These are phyloP conservation scores for Xanthorhoe spadicearia DNA, from an alignment of 2,888 invertebrate species.

Conservation along the genomic window DNA sequence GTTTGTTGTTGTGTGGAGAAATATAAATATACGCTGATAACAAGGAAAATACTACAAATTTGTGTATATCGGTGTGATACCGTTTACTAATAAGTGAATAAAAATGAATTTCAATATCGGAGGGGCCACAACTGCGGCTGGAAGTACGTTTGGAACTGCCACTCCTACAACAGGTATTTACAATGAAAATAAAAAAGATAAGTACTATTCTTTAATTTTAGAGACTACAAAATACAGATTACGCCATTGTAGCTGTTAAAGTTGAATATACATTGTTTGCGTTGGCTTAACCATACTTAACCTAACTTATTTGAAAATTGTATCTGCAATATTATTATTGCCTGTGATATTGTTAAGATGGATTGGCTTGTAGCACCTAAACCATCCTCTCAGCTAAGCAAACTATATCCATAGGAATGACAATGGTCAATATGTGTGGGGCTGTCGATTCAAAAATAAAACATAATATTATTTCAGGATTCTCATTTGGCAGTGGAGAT, in stretches of 20 bases:
- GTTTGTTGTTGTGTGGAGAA: conserved; percentile 8
- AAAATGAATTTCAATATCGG: conserved; percentile 72
- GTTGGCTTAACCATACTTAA: too few species aligned
- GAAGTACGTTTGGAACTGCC: conserved; percentile 66
- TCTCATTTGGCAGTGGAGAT: conserved; percentile 75
- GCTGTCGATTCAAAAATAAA: too few species aligned
- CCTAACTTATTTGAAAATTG: too few species aligned
- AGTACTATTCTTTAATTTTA: background rate
- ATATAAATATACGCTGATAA: background rate
- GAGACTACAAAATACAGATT: background rate
- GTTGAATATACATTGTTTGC: too few species aligned
- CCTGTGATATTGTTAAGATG: too few species aligned
- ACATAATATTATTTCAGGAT: conserved; percentile 54
- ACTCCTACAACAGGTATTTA: conserved; percentile 65
- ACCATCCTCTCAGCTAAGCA: too few species aligned
- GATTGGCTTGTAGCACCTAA: too few species aligned
- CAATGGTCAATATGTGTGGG: too few species aligned
- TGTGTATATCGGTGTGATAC: background rate
- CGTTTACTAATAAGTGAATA: background rate
- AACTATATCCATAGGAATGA: too few species aligned
- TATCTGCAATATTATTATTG: too few species aligned
- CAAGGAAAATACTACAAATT: background rate
- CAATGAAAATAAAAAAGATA: background rate
- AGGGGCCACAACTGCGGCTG: conserved; percentile 63
- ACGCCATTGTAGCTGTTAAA: too few species aligned